Evolutionary conservation across 2,888 invertebrate genomes (phyloP), one percentile per base, ranked within the genome.

Genomic region (Caenorhabditis becei): DNA sequence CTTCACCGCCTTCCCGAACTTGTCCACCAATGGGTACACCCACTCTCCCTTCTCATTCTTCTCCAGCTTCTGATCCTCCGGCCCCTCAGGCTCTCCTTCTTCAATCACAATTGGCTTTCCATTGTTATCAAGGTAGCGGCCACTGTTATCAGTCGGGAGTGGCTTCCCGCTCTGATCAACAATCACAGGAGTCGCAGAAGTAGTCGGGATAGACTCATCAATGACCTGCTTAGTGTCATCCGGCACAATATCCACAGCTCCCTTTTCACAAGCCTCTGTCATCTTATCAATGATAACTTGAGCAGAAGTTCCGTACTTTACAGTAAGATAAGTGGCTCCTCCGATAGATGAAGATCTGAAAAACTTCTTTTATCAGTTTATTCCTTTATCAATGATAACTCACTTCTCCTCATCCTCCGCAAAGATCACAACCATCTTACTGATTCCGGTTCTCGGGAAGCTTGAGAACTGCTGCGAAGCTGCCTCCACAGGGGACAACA

Each of bases 391-490:
- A n/a, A n/a, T n/a, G n/a, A n/a, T n/a, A n/a, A n/a, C n/a, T n/a
- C n/a, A n/a, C 87, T 77, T 75, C 62, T 88, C 86, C 14, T 82
- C 80, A 5, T 85, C 81, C 16, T 66, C 77, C 7, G 79, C 79
- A 51, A 88, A 78, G 10, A 87, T 72, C 2, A 88, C 53, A 14
- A 88, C 69, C 35, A 88, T 51, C 62, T 80, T 83, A 3, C 81
- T 53, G 16, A 75, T 78, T 23, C 77, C 80, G 0, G 79, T 37
- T 18, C 88, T 53, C 24, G 86, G 86, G 70, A 88, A 88, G 8
- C 72, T 83, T 2, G 61, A 56, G 49, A 89, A 85, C 51, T 88
- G 88, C 53, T 88, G 87, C 8, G 62, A n/a, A 2, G 82, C 84
- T 1, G 88, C 88, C 24, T 77, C 56, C 4, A 81, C 70, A n/a